Conservation (phyloP, 2,888 invertebrate genomes). For the Chironomus riparius region DNA sequence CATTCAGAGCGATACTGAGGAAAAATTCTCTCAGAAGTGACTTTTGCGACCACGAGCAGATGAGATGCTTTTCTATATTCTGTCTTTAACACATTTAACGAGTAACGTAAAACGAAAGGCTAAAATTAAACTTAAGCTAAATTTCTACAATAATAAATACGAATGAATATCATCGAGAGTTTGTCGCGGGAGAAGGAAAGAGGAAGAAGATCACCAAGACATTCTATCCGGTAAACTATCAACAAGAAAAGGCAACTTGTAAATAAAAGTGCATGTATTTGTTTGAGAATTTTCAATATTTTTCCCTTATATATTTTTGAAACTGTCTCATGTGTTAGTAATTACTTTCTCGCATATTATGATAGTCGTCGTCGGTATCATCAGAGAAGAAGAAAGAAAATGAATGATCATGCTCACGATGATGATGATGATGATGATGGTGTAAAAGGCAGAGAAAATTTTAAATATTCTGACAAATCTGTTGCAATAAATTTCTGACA, state of each 20-base stretch:
- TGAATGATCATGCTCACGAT: too few species aligned
- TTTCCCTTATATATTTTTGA: too few species aligned
- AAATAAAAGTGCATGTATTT: not conserved
- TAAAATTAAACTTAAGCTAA: constrained; percentile 24
- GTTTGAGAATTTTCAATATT: not conserved
- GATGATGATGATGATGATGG: not conserved
- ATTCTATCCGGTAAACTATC: not conserved
- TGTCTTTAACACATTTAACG: not conserved
- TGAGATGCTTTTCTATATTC: not conserved
- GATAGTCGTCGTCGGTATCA: too few species aligned
- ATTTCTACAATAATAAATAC: not conserved
- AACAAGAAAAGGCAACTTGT: not conserved
- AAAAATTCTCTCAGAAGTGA: not conserved
- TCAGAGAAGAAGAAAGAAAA: too few species aligned
- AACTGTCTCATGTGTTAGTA: too few species aligned
- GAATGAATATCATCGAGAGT: too few species aligned
- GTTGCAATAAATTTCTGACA: not conserved
- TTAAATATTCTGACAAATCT: not conserved
- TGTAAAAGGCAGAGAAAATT: not conserved
- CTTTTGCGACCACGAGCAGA: not conserved
- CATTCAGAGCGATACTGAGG: constrained; percentile 19
- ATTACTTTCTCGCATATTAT: too few species aligned
- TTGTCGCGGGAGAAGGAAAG: too few species aligned
- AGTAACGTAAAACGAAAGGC: not conserved
- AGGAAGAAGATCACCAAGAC: not conserved